Percentiles rank a stretch among this genome's conserved stretches.
These are phyloP conservation scores for Mimas tiliae DNA, from an alignment of 2,888 invertebrate species.

Conservation along the genomic window DNA sequence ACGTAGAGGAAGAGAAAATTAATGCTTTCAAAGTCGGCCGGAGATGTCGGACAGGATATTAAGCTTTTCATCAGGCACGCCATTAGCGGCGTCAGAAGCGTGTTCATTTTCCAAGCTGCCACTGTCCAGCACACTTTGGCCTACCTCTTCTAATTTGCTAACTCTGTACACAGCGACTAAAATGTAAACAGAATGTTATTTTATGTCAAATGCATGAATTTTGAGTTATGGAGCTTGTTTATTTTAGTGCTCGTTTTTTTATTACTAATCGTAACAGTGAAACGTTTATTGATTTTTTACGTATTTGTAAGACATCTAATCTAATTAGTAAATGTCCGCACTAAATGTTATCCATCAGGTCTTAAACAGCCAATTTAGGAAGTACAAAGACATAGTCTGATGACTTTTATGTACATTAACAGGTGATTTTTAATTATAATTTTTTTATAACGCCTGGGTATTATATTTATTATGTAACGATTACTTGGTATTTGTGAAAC, in stretches of 20 bases:
- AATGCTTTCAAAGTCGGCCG: slow-evolving; percentile 65
- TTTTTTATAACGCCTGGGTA: no score
- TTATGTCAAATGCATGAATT: background rate
- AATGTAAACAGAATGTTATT: background rate
- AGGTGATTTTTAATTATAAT: no score
- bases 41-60: slow-evolving; percentile 59
- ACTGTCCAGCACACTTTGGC: slow-evolving; percentile 38
- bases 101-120: slow-evolving; percentile 36
- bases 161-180: slow-evolving; percentile 40
- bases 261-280: background rate
- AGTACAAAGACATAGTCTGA: no score
- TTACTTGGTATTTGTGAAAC: no score
- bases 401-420: no score
- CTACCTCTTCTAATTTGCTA: slow-evolving; percentile 45
- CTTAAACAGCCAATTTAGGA: no score
- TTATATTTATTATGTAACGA: no score
- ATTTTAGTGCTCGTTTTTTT: background rate
- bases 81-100: slow-evolving; percentile 52
- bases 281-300: no score
- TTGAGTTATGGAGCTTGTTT: background rate
- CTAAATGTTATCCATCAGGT: no score
- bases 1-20: slow-evolving; percentile 66
- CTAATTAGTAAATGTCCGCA: no score
- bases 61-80: slow-evolving; percentile 65
- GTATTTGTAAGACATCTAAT: no score